Base-by-base conservation (phyloP, 2,888 invertebrate species). In the Eulithis prunata region DNA sequence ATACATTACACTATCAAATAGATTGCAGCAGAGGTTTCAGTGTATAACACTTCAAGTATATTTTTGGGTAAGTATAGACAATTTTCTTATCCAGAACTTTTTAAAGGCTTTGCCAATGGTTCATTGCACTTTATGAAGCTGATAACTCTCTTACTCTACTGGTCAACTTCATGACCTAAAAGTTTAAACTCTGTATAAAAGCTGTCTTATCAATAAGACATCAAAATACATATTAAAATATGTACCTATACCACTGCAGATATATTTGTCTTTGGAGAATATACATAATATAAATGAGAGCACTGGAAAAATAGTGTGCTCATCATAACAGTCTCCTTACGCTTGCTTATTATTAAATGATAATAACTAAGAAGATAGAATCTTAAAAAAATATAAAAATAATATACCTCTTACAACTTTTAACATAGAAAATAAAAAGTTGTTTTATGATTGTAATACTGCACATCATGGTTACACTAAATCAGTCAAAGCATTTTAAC, bases 401-500 rank as follows among this genome's bases (percentile, higher is more conserved):
- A 90, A 89, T 84, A 87, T 87, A 88, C 80, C 83, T 88, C 84
- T 87, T 84, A 84, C 77, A 87, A 84, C 73, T 83, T 81, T 77
- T 76, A 84, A 84, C 84, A 89, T 89, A 90, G 85, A 90, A 90
- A 91, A 91, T 87, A 85, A 89, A 90, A 85, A 85, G 85, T 83
- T 85, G 80, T 74, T 80, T 81, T 76, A 77, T 81, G 80, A 78
- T 84, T 90, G 88, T 93, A 93, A 93, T 92, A 92, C 92, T 93
- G 92, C 89, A 90, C 84, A 85, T 85, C 85, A 81, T 83, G 85
- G 87, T 82, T 89, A 89, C 80, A 87, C 90, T 91, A 88, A 90
- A 90, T 93, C 92, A 93, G 91, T 91, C 91, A 86, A 88, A 86
- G 84, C 81, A 81, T 85, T 85, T 81, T 83, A 84, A 84, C 76